A percentile compares a stretch with the other conserved stretches of the same genome.
Conservation (phyloP, 2,113 vertebrate species). For the Motacilla alba region DNA sequence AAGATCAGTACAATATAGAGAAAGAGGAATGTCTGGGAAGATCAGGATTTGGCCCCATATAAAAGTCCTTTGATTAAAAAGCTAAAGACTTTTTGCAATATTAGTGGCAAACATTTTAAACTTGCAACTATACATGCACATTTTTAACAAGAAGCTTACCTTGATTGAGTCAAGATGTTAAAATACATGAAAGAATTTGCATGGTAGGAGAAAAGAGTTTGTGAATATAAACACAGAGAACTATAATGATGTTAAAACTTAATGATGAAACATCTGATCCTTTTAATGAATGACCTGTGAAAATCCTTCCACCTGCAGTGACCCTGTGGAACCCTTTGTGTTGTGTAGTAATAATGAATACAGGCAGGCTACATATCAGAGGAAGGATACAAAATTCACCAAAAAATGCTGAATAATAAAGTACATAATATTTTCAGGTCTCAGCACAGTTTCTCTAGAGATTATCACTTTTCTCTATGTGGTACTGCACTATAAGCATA, state of each 20-base stretch:
- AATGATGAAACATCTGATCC: not conserved
- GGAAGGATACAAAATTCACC: not conserved
- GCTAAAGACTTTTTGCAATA: not conserved
- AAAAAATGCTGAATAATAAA: not conserved
- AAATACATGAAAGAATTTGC: not conserved
- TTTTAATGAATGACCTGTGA: not conserved
- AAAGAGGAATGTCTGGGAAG: not conserved
- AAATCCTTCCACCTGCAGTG: not conserved
- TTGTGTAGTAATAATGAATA: not conserved
- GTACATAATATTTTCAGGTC: not conserved
- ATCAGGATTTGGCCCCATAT: not conserved
- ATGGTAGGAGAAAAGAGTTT: not conserved
- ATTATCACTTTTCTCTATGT: not conserved
- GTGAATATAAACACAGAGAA: accelerated
- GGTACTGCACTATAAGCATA: not conserved
- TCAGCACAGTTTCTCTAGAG: not conserved
- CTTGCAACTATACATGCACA: not conserved
- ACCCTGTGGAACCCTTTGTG: not conserved
- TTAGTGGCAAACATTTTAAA: not conserved
- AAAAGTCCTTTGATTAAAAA: not conserved
- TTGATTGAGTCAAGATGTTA: not conserved
- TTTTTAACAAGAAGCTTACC: not conserved
- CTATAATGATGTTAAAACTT: not conserved
- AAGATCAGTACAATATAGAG: not conserved
- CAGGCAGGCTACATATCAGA: not conserved